Percentiles rank a stretch among this genome's conserved stretches.
Evolutionary conservation across 2,888 invertebrate species (phyloP).

Genomic region (Caenorhabditis panamensis): DNA sequence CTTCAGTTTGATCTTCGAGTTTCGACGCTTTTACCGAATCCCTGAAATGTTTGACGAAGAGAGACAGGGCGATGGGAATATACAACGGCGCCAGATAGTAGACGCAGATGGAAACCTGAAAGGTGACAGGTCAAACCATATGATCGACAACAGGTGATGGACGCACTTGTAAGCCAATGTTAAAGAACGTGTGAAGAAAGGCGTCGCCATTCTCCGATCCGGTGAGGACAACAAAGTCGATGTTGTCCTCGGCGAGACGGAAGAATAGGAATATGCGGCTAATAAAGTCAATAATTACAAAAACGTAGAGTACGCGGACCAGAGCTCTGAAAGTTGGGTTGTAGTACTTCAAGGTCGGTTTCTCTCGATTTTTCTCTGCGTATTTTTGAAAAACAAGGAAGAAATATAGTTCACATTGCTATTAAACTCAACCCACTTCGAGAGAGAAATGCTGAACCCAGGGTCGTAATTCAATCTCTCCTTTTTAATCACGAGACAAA

Average conservation of each 20-base stretch:
- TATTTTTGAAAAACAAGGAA: conserved; percentile 29
- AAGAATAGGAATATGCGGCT: conserved; percentile 51
- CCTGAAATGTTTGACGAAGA: conserved; percentile 61
- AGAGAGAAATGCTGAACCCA: conserved; percentile 60
- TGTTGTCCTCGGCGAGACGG: conserved; percentile 56
- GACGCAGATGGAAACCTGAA: conserved; percentile 57
- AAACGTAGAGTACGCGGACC: conserved; percentile 41
- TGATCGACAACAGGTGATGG: conserved; percentile 22
- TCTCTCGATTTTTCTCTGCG: neutral
- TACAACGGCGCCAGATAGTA: conserved; percentile 50
- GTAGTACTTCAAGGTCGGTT: neutral
- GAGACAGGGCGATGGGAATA: conserved; percentile 49
- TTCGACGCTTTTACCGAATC: conserved; percentile 29
- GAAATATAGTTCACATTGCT: conserved; percentile 37
- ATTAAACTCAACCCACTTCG: conserved; percentile 27
- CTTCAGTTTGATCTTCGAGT: conserved; percentile 13
- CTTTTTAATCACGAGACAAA: conserved; percentile 50
- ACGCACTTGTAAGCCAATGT: conserved; percentile 56
- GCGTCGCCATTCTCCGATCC: conserved; percentile 53
- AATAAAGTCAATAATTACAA: conserved; percentile 57
- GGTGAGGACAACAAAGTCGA: conserved; percentile 60
- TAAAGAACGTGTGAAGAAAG: conserved; percentile 46
- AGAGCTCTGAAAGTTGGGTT: conserved; percentile 44
- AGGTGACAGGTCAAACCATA: conserved; percentile 42
- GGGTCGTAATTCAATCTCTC: conserved; percentile 59